phyloP scores from a whole-genome alignment of 2,888 invertebrate genomes.

The Sarcophaga rosellei region DNA sequence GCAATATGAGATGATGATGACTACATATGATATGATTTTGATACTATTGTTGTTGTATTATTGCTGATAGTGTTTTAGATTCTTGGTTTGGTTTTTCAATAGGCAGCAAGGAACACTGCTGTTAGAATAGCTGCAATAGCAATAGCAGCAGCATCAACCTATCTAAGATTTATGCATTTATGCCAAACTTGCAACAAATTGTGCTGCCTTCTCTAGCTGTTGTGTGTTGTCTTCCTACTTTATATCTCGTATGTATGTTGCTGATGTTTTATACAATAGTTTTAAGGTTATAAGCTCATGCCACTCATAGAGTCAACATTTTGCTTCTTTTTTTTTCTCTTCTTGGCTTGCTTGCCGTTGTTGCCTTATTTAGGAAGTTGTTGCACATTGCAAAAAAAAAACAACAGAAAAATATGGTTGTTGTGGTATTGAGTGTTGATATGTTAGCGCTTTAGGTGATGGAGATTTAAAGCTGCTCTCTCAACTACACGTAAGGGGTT shows the following conservation, averaged over 20 bases:
- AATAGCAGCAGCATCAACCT: neutral
- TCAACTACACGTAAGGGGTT: constrained; percentile 7
- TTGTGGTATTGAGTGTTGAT: constrained; percentile 59
- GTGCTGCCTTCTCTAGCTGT: constrained; percentile 37
- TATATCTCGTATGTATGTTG: neutral
- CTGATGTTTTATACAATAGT: constrained; percentile 24
- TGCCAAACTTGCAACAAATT: constrained; percentile 55
- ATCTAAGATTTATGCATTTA: constrained; percentile 53
- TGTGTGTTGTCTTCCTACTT: constrained; percentile 36
- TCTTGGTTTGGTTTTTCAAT: constrained; percentile 15
- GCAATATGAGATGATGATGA: constrained; percentile 44
- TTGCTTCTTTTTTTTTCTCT: constrained; percentile 19
- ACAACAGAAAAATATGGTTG: neutral
- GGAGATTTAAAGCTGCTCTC: constrained; percentile 64
- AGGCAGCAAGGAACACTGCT: constrained; percentile 23
- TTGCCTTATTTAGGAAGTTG: constrained; percentile 57
- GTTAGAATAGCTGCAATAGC: constrained; percentile 37
- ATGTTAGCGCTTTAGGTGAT: constrained; percentile 67
- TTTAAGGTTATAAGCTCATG: constrained; percentile 39
- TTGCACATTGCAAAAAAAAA: neutral
- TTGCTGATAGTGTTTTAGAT: neutral
- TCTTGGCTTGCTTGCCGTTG: neutral
- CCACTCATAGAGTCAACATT: neutral
- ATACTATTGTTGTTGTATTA: neutral
- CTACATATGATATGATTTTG: constrained; percentile 50